Conservation (phyloP, 2,113 vertebrate genomes). For the Martes martes region DNA sequence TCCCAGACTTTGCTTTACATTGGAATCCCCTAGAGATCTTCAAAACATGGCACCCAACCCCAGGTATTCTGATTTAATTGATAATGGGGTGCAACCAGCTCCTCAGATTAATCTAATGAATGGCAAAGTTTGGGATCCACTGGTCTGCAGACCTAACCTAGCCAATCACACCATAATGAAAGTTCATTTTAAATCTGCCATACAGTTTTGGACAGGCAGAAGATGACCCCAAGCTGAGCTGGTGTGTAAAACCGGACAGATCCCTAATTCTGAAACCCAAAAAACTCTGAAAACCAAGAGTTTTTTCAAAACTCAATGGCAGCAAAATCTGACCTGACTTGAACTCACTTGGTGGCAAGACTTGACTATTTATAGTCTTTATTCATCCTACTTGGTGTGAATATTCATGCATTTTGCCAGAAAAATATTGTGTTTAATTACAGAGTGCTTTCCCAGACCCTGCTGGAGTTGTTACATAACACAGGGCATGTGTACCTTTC, state of each 20-base stretch:
- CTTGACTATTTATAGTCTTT: constrained; percentile 2
- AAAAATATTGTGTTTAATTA: constrained; percentile 67
- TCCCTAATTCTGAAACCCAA: background rate
- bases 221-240: background rate
- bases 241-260: background rate
- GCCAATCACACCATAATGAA: background rate
- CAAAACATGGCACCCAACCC: background rate
- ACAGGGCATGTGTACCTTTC: background rate
- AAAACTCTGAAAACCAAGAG: background rate
- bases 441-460: constrained; percentile 19
- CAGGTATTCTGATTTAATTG: background rate
- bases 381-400: constrained; percentile 3
- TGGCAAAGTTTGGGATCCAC: background rate
- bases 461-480: background rate
- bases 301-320: background rate
- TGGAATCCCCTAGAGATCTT: background rate
- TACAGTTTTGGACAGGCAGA: background rate
- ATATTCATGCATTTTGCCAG: constrained; percentile 39
- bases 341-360: constrained; percentile 5
- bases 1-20: background rate
- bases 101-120: background rate
- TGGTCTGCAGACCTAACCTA: background rate
- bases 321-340: constrained; percentile 22
- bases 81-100: background rate
- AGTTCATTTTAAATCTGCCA: background rate